These are phyloP conservation scores for Callosobruchus maculatus DNA, from an alignment of 2,888 invertebrate genomes.

Conservation along the genomic window DNA sequence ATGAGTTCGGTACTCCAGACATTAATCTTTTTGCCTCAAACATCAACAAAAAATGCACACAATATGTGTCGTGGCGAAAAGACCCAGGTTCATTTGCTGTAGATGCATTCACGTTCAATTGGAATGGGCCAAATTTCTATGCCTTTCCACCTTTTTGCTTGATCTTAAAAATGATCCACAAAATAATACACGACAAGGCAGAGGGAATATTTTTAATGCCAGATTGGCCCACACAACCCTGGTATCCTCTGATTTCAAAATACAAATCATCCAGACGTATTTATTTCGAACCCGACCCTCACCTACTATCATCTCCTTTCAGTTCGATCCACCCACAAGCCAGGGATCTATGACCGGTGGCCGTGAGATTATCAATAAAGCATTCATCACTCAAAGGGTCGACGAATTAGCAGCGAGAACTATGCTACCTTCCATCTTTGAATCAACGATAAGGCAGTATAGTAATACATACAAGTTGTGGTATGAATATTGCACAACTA, in stretches of 20 bases:
- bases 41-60: conserved; percentile 14
- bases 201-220: conserved; percentile 2
- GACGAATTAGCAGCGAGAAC: conserved; percentile 17
- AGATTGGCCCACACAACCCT: conserved; percentile 5
- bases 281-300: background rate
- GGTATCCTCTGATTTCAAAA: conserved; percentile 4
- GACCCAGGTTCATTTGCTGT: conserved; percentile 15
- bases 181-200: conserved; percentile 8
- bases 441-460: conserved; percentile 25
- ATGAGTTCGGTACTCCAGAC: conserved; percentile 6
- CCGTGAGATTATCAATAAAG: conserved; percentile 23
- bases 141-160: conserved; percentile 21
- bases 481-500: conserved; percentile 21
- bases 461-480: conserved; percentile 19
- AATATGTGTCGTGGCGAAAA: conserved; percentile 15
- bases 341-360: conserved; percentile 12
- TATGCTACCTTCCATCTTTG: conserved; percentile 18
- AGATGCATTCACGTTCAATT: conserved; percentile 19
- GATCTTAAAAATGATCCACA: conserved; percentile 2
- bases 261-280: background rate
- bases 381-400: conserved; percentile 16
- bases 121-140: conserved; percentile 16
- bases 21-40: conserved; percentile 19
- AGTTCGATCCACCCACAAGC: conserved; percentile 1
- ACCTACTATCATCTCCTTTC: conserved; percentile 6